phyloP scores from a whole-genome alignment of 2,888 invertebrate species.

The Idaea biselata region DNA sequence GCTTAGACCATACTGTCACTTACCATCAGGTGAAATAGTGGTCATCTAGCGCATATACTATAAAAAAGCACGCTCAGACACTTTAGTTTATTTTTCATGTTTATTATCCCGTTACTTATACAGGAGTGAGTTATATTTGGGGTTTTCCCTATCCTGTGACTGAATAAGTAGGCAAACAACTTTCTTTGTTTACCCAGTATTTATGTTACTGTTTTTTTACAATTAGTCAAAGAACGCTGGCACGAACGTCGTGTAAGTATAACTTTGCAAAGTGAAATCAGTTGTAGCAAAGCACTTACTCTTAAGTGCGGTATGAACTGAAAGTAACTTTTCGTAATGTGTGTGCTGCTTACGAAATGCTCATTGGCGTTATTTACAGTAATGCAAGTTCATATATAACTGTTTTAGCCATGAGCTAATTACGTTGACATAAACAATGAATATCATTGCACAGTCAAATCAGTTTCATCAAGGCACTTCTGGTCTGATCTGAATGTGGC shows the following conservation, averaged over 20 bases:
- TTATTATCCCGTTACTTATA: slow-evolving; percentile 29
- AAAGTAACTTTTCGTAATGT: no score
- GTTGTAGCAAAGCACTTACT: no score
- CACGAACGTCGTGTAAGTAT: no score
- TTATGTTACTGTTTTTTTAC: slow-evolving; percentile 16
- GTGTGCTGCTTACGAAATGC: slow-evolving; percentile 1
- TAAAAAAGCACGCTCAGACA: slow-evolving; percentile 22
- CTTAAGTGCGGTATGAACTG: no score
- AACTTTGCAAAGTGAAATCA: no score
- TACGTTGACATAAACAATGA: neutral
- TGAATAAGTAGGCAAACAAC: slow-evolving; percentile 27
- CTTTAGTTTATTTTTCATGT: slow-evolving; percentile 29
- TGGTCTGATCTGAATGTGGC: slow-evolving; percentile 26
- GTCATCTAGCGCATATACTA: slow-evolving; percentile 19
- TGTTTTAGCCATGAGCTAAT: neutral
- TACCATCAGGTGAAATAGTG: no score
- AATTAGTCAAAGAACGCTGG: neutral
- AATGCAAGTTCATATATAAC: no score
- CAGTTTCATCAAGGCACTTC: slow-evolving; percentile 10
- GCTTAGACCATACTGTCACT: no score
- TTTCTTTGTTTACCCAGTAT: slow-evolving; percentile 20
- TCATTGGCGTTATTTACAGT: neutral
- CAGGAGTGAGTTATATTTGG: slow-evolving; percentile 21
- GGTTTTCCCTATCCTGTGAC: slow-evolving; percentile 18
- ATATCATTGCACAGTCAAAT: neutral